These are phyloP conservation scores for Wiebesia pumilae DNA, from an alignment of 1,140 invertebrate genomes.

Conservation along the genomic window DNA sequence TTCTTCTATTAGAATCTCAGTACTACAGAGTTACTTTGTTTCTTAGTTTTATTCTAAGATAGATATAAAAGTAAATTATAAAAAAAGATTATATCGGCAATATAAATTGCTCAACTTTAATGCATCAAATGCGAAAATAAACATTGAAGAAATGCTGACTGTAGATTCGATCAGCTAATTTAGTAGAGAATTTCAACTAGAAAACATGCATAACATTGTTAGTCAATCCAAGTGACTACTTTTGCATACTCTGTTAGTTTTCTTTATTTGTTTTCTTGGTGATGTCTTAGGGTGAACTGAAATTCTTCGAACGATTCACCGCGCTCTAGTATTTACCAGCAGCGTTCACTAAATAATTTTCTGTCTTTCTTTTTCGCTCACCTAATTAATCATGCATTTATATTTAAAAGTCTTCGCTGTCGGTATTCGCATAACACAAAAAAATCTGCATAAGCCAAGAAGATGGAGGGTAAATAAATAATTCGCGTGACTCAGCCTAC, in stretches of 20 bases:
- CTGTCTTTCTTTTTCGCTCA: not conserved
- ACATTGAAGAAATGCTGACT: too few species aligned
- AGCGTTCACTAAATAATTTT: not conserved
- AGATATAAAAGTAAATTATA: too few species aligned
- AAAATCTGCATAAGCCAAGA: not conserved
- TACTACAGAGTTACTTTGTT: too few species aligned
- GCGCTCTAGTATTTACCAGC: conserved; percentile 23
- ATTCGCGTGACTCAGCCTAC: not conserved
- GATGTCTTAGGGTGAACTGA: not conserved
- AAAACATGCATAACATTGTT: not conserved
- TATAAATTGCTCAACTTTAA: too few species aligned
- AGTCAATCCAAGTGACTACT: not conserved
- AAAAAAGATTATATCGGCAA: too few species aligned
- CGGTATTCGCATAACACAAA: not conserved
- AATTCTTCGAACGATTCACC: not conserved
- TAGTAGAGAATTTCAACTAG: too few species aligned
- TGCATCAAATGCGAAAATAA: too few species aligned
- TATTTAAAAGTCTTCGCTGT: not conserved
- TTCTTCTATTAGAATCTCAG: too few species aligned
- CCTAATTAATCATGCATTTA: conserved; percentile 31
- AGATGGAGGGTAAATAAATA: not conserved
- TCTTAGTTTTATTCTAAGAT: too few species aligned
- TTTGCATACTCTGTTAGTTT: not conserved
- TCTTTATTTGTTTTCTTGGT: not conserved
- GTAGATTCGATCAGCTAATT: too few species aligned